Conservation (phyloP, 1,140 invertebrate species). For the Pomacea maculata region DNA sequence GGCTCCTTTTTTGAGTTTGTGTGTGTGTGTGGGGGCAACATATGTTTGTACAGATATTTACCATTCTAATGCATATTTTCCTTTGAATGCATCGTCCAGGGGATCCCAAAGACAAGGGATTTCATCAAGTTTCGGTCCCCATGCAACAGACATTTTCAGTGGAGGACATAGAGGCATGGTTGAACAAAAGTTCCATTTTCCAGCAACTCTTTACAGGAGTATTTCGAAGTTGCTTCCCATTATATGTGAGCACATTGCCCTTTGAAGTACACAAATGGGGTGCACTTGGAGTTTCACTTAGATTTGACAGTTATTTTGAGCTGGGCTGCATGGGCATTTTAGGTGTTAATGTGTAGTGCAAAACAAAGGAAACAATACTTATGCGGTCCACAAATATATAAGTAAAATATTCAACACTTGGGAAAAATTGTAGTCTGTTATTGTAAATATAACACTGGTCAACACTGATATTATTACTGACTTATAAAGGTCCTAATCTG, state of each 20-base stretch:
- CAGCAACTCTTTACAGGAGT: slow-evolving; percentile 43
- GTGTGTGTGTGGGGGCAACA: not conserved
- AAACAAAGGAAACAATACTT: not conserved
- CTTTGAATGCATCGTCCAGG: slow-evolving; percentile 4
- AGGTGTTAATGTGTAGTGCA: not conserved
- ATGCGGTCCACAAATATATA: not conserved
- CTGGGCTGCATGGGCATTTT: no score
- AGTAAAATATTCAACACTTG: not conserved
- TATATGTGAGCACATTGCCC: slow-evolving; percentile 24
- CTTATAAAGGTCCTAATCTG: no score
- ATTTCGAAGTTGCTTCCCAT: slow-evolving; percentile 41
- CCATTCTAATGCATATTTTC: not conserved
- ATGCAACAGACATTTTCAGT: slow-evolving; percentile 16
- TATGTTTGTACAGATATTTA: not conserved
- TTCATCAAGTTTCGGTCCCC: slow-evolving; percentile 10
- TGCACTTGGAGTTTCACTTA: not conserved
- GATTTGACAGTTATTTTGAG: not conserved
- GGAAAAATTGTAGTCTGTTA: no score
- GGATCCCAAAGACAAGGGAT: slow-evolving; percentile 14
- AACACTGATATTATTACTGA: no score
- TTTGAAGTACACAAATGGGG: not conserved
- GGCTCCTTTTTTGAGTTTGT: not conserved
- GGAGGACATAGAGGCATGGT: slow-evolving; percentile 45
- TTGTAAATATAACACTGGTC: no score
- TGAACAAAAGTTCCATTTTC: slow-evolving; percentile 42